Base-by-base conservation (phyloP, 2,797 vertebrate species). In the Sarcoramphus papa region DNA sequence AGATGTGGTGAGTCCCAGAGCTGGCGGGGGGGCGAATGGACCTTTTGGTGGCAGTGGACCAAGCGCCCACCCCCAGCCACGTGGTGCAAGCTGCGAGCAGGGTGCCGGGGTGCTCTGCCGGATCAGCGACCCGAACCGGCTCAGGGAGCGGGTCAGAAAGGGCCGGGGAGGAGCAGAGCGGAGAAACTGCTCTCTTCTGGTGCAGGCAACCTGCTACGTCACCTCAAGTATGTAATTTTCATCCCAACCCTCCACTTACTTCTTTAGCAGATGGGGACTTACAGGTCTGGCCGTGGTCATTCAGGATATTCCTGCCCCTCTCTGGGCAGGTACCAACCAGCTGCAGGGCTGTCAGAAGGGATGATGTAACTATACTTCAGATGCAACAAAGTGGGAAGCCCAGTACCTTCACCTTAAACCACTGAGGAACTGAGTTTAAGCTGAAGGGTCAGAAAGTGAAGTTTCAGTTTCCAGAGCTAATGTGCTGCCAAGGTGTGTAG, bases 11-110 rank as follows among this genome's bases (percentile, higher is more conserved):
- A 77, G 22, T 21, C 22, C n/a, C 68, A 57, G 67, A 64, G 47
- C 35, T 72, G 18, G n/a, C 65, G n/a, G 25, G 15, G 37, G 41
- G 10, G 7, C 0, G 0, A 72, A 19, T 2, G 31, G n/a, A 90
- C 45, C 23, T 76, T 62, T 13, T 8, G 20, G 65, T 14, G 53
- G 41, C 91, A 56, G 57, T 1, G 14, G 63, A 33, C 41, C 56
- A 41, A 85, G 70, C 3, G 0, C 10, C 21, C 20, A 31, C 21
- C 14, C 30, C 14, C 10, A 9, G 59, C 51, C 51, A 43, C 1
- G 2, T 6, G 31, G 17, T 25, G 17, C 30, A 7, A 84, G 35
- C 20, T 10, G 45, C 0, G 14, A 69, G 37, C 41, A 62, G 16
- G 22, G 43, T 76, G 51, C 60, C 2, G 2, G 64, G 31, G 53